Percentiles rank a stretch among this genome's conserved stretches.
Conservation (phyloP, 2,888 invertebrate genomes). For the Lagria hirta region DNA sequence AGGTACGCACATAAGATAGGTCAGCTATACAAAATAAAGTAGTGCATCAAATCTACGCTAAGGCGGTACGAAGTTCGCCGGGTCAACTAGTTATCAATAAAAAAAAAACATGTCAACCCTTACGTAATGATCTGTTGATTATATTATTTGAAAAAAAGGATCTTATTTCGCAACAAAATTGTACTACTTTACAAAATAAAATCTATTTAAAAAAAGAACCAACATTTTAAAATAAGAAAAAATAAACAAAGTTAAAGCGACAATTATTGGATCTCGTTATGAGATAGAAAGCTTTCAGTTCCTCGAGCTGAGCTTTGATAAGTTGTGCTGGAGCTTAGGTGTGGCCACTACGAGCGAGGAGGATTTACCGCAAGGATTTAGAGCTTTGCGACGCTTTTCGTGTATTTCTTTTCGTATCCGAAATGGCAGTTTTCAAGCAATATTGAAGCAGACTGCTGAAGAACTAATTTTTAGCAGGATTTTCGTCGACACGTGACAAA, state of each 20-base stretch:
- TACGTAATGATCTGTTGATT: too few species aligned
- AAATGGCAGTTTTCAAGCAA: constrained; percentile 30
- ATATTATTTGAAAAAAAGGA: too few species aligned
- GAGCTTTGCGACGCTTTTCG: constrained; percentile 43
- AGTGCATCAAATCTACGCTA: too few species aligned
- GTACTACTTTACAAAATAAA: too few species aligned
- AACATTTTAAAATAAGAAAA: too few species aligned
- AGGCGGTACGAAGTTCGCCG: too few species aligned
- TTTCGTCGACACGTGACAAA: constrained; percentile 27
- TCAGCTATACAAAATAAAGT: too few species aligned
- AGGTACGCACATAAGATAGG: too few species aligned
- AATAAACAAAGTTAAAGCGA: neutral
- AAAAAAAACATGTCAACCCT: too few species aligned
- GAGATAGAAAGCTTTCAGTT: constrained; percentile 14
- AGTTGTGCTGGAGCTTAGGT: constrained; percentile 44
- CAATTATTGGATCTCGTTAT: constrained; percentile 14
- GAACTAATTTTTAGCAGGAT: constrained; percentile 30
- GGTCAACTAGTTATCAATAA: too few species aligned
- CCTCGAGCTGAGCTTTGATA: constrained; percentile 40
- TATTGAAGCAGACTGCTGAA: constrained; percentile 27
- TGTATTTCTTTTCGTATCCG: constrained; percentile 37
- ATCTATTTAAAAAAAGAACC: too few species aligned
- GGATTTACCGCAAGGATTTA: constrained; percentile 45
- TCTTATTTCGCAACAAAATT: too few species aligned
- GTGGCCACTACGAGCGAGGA: constrained; percentile 41